phyloP scores from a whole-genome alignment of 1,140 invertebrate genomes.

The Cyphomyrmex costatus region DNA sequence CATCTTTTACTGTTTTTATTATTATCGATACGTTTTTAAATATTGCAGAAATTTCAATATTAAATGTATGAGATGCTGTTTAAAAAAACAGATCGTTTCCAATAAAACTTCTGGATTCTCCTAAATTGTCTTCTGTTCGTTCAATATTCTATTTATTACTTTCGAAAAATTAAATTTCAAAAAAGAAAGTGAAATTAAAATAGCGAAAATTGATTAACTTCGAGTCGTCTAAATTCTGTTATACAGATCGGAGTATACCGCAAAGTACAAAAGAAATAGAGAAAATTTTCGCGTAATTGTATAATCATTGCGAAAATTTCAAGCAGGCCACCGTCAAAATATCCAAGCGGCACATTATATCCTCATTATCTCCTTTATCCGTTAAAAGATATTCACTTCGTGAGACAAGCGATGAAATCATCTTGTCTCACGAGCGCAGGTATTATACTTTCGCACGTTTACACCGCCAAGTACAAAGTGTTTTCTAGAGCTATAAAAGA shows the following conservation, averaged over 20 bases:
- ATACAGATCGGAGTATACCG: neutral
- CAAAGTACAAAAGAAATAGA: neutral
- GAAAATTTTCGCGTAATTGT: neutral
- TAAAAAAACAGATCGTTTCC: no score
- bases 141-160: no score
- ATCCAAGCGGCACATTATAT: slow-evolving; percentile 66
- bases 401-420: slow-evolving; percentile 52
- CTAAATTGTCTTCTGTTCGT: no score
- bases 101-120: no score
- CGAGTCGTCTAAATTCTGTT: neutral
- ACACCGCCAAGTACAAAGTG: slow-evolving; percentile 77
- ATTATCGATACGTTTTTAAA: neutral
- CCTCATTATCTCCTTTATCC: slow-evolving; percentile 76
- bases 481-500: slow-evolving; percentile 75
- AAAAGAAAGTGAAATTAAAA: no score
- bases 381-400: slow-evolving; percentile 25
- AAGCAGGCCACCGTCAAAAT: slow-evolving; percentile 54
- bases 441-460: slow-evolving; percentile 69
- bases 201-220: no score
- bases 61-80: no score
- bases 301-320: slow-evolving; percentile 40
- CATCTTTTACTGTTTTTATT: neutral
- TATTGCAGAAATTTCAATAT: no score
- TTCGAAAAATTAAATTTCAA: no score
- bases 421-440: slow-evolving; percentile 46